Percentiles rank a stretch among this genome's conserved stretches.
Conservation (phyloP, 2,113 vertebrate genomes). For the Odocoileus virginianus region DNA sequence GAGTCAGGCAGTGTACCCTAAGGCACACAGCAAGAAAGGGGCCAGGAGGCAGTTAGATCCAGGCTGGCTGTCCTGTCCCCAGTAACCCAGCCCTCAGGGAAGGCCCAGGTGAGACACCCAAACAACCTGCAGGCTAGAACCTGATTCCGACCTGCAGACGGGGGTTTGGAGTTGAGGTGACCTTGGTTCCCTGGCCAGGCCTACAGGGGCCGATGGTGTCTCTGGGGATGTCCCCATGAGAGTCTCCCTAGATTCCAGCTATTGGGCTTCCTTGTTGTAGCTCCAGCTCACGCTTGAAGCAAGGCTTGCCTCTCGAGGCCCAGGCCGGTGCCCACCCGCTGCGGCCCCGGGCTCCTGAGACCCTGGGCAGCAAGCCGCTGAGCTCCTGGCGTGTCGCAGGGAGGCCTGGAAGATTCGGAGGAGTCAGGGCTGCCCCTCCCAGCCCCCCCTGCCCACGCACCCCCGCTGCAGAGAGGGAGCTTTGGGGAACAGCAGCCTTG, state of each 20-base stretch:
- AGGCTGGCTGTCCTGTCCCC: too few relatives aligned
- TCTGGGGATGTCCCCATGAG: neutral
- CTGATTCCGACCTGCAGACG: fast-evolving
- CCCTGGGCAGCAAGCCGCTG: neutral
- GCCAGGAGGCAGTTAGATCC: neutral
- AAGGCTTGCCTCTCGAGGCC: neutral
- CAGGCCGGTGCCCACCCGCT: fast-evolving
- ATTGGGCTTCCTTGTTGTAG: neutral
- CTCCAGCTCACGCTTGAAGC: neutral
- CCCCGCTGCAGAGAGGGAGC: neutral
- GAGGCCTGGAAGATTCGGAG: neutral
- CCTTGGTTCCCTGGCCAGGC: neutral
- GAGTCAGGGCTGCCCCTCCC: neutral
- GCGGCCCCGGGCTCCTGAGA: neutral
- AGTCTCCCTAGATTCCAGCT: neutral
- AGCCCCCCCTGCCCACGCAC: neutral
- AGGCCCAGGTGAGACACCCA: fast-evolving
- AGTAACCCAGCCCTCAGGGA: neutral
- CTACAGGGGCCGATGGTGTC: neutral
- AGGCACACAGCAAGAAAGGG: neutral
- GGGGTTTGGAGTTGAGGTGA: neutral
- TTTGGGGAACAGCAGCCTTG: neutral
- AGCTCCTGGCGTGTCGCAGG: neutral
- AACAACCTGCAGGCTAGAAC: fast-evolving
- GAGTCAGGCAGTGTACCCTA: fast-evolving